Evolutionary conservation across 2,797 vertebrate species (phyloP).

Genomic region (Antennarius maculatus): DNA sequence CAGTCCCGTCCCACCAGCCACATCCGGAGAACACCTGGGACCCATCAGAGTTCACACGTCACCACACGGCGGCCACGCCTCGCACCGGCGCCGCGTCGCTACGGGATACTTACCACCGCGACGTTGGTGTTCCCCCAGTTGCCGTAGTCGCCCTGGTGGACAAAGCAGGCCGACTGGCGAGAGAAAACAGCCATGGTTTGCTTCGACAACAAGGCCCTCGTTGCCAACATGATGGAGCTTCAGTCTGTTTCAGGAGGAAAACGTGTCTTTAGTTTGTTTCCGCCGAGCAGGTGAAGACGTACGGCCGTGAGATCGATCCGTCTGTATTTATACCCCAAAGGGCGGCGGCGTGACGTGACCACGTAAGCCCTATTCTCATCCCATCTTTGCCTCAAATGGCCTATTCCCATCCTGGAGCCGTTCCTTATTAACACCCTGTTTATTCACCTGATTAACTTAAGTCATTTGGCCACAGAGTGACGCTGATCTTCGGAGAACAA

Average conservation of each 20-base stretch:
- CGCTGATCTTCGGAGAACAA: conserved; percentile 24
- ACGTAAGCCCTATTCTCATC: conserved; percentile 64
- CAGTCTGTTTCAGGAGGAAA: conserved; percentile 16
- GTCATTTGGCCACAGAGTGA: conserved; percentile 51
- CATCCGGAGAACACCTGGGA: conserved; percentile 83
- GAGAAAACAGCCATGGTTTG: conserved; percentile 64
- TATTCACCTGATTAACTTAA: conserved; percentile 72
- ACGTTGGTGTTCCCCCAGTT: conserved; percentile 82
- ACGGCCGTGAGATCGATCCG: conserved; percentile 13
- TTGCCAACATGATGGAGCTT: conserved; percentile 73
- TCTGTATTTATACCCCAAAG: conserved; percentile 63
- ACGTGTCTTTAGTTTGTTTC: conserved; percentile 15
- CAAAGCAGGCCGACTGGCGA: conserved; percentile 75
- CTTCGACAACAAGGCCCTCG: conserved; percentile 74
- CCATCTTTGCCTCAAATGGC: conserved; percentile 50
- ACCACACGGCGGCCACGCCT: background rate
- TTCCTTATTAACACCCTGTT: conserved; percentile 70
- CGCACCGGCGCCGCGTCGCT: background rate
- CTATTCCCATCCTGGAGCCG: conserved; percentile 52
- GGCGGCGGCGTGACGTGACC: conserved; percentile 57
- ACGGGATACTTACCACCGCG: conserved; percentile 74
- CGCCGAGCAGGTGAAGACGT: conserved; percentile 32
- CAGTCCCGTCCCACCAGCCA: conserved; percentile 82
- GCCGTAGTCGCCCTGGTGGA: conserved; percentile 78
- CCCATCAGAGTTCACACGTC: conserved; percentile 13